These are phyloP conservation scores for Pachycephus smyrnensis DNA, from an alignment of 2,888 invertebrate genomes.

Conservation along the genomic window DNA sequence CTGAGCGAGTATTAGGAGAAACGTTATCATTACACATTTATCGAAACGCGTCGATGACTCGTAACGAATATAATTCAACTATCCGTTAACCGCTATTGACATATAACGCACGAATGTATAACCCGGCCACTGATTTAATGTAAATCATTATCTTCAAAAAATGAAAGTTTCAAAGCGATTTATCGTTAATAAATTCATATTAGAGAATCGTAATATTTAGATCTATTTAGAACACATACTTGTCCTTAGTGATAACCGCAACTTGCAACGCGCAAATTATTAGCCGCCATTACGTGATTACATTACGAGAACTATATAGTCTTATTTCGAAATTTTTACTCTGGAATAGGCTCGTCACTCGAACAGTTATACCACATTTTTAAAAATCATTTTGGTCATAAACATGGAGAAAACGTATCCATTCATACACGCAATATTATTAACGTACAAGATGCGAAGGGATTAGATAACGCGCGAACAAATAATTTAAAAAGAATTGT, in stretches of 20 bases:
- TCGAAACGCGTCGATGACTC: neutral
- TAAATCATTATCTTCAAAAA: neutral
- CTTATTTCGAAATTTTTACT: too few species aligned
- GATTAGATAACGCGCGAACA: neutral
- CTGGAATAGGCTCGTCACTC: neutral
- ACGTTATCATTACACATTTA: neutral
- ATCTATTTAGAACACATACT: conserved; percentile 7
- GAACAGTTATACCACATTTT: neutral
- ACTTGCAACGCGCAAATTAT: neutral
- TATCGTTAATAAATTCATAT: neutral
- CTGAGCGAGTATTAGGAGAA: neutral
- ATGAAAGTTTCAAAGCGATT: neutral
- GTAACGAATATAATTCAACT: neutral
- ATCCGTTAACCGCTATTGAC: neutral
- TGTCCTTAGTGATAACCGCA: neutral
- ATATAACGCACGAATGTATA: neutral
- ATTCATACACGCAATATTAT: neutral
- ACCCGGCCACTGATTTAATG: neutral
- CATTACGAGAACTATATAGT: neutral
- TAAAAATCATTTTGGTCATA: conserved; percentile 3
- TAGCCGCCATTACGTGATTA: neutral
- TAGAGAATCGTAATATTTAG: neutral
- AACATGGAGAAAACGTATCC: conserved; percentile 1
- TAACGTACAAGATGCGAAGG: neutral
- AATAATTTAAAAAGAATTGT: neutral